Evolutionary conservation across 2,888 invertebrate genomes (phyloP), one percentile per base, ranked within the genome.

Genomic region (Petrolisthes cinctipes): DNA sequence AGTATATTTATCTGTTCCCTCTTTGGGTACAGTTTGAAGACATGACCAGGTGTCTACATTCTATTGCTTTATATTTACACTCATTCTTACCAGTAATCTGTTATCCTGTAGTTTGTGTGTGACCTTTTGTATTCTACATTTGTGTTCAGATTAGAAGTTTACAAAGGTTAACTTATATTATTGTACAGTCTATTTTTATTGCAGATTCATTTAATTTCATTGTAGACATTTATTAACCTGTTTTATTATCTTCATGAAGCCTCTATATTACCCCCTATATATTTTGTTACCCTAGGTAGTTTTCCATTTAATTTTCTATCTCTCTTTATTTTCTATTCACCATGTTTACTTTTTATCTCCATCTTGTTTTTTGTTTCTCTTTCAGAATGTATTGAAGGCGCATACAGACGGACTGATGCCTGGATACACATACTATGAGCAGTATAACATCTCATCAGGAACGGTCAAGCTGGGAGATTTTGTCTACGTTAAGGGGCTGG

Each of bases 381-480:
- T 11, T 56, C 92, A 97, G 96, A 97, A 97, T 93, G 96, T 98
- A 7, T 95, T 95, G 80, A 95, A 96, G 92, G 95, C 95, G 92
- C 95, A 95, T 90, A 94, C 95, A 0, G 84, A 88, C 5, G 87
- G 87, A 90, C 71, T 85, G 84, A 23, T 91, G 90, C 75, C 85
- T 91, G 92, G 92, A 23, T 96, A 96, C 92, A 95, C 95, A 0
- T 98, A 97, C 93, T 99, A 97, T 93, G 98, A 99, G 92, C 99
- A 99, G 92, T 97, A 96, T 93, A 97, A 97, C 92, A 96, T 96
- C 0, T 95, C 96, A 53, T 96, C 96, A 80, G 97, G 97, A 3
- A 95, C 96, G 0, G 95, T 97, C 83, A 96, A 97, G 94, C 96
- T 96, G 0, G 97, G 99, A 0, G 99, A 99, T 93, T 98, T 96